These are phyloP conservation scores for Argopecten irradians DNA, from an alignment of 1,140 invertebrate species.

Conservation along the genomic window DNA sequence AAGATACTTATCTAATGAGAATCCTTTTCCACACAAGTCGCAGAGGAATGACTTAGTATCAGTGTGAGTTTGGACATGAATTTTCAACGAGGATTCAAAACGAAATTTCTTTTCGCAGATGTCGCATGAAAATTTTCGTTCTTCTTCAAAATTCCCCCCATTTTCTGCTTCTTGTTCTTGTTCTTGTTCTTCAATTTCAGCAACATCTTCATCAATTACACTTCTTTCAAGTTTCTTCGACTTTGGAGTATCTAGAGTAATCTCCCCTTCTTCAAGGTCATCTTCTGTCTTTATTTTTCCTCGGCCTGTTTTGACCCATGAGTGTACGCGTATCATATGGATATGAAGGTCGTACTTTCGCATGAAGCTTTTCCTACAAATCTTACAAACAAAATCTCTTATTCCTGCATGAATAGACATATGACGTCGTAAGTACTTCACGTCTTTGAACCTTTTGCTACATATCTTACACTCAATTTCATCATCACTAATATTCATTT, in stretches of 20 bases:
- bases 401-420: conserved; percentile 43
- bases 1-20: conserved; percentile 80
- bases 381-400: conserved; percentile 37
- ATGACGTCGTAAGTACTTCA: conserved; percentile 49
- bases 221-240: not conserved
- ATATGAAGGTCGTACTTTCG: conserved; percentile 49
- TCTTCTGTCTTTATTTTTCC: conserved; percentile 34
- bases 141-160: not conserved
- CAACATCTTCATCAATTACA: not conserved
- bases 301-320: conserved; percentile 42
- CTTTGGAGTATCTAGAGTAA: not conserved
- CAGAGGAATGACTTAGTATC: conserved; percentile 74
- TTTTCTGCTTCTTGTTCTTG: not conserved
- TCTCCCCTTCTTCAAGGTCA: conserved; percentile 13
- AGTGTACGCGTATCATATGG: conserved; percentile 51
- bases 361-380: conserved; percentile 46
- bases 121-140: conserved; percentile 31
- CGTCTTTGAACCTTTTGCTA: conserved; percentile 45
- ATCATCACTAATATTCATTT: conserved; percentile 43
- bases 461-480: conserved; percentile 46
- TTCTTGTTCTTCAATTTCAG: not conserved
- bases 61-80: conserved; percentile 70
- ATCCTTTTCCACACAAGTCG: conserved; percentile 72
- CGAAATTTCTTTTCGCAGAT: conserved; percentile 47
- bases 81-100: conserved; percentile 61